Evolutionary conservation across 1,140 invertebrate species (phyloP).

Genomic region (Macrosteles quadrilineatus): DNA sequence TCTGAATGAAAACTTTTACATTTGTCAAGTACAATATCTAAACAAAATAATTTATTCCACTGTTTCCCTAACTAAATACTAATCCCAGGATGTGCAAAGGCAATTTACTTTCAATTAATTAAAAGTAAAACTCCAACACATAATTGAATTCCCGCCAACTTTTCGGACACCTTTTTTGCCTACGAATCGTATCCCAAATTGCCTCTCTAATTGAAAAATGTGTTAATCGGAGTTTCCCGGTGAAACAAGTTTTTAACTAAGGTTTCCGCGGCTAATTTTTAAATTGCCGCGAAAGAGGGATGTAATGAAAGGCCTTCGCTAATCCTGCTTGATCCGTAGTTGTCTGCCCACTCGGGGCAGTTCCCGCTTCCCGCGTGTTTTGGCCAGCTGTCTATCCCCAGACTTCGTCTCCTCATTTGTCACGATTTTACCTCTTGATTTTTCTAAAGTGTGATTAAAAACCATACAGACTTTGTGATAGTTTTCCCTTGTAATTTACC

Average conservation of each 20-base stretch:
- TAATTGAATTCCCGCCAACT: neutral
- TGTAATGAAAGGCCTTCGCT: constrained; percentile 1
- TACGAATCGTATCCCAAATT: neutral
- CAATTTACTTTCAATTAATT: neutral
- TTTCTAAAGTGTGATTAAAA: too few species aligned
- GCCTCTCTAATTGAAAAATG: neutral
- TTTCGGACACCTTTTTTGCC: neutral
- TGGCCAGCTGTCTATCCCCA: neutral
- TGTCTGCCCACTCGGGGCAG: neutral
- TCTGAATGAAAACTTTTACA: too few species aligned
- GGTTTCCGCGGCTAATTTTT: constrained; percentile 16
- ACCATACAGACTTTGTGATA: too few species aligned
- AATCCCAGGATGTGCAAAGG: too few species aligned
- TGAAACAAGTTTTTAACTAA: constrained; percentile 11
- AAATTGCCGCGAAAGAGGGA: constrained; percentile 10
- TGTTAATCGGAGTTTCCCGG: neutral
- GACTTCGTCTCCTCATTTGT: too few species aligned
- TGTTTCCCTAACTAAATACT: too few species aligned
- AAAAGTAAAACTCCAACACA: neutral
- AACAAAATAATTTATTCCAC: too few species aligned
- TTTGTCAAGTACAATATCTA: too few species aligned
- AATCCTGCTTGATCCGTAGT: neutral
- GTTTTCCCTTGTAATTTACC: too few species aligned
- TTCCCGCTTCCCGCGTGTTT: too few species aligned
- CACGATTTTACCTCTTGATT: too few species aligned